Conservation (phyloP, 2,113 vertebrate genomes). For the Bubalus kerabau region DNA sequence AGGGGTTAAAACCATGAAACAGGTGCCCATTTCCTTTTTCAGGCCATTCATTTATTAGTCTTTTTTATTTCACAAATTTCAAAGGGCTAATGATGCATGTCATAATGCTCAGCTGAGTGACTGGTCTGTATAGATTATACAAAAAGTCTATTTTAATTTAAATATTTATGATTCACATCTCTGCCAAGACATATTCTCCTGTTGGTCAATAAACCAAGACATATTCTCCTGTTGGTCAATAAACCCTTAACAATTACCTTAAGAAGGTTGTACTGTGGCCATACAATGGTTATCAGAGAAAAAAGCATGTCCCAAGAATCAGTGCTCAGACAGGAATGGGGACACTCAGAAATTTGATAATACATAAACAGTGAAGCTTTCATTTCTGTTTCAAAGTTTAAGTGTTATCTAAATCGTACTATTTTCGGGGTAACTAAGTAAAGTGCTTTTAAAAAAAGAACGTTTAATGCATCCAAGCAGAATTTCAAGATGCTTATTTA, state of each 20-base stretch:
- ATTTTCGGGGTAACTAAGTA: neutral
- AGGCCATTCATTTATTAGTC: neutral
- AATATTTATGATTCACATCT: conserved; percentile 8
- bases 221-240: neutral
- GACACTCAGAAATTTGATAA: neutral
- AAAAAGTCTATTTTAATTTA: neutral
- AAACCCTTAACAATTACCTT: neutral
- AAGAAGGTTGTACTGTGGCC: neutral
- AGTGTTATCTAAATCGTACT: neutral
- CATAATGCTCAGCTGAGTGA: neutral
- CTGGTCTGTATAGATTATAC: neutral
- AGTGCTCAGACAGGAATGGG: neutral
- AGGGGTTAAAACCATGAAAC: neutral
- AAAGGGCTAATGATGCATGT: neutral
- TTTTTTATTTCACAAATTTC: neutral
- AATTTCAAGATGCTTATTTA: neutral
- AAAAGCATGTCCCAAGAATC: neutral
- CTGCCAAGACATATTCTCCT: neutral
- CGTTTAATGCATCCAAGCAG: neutral
- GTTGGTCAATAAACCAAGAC: neutral
- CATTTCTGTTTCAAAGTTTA: neutral
- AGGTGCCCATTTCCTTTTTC: neutral
- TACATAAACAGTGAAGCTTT: neutral
- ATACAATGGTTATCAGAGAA: neutral
- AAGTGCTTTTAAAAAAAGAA: neutral